Percentiles rank a stretch among this genome's conserved stretches.
Conservation (phyloP, 2,113 vertebrate species). For the Xyliphius kryptos region DNA sequence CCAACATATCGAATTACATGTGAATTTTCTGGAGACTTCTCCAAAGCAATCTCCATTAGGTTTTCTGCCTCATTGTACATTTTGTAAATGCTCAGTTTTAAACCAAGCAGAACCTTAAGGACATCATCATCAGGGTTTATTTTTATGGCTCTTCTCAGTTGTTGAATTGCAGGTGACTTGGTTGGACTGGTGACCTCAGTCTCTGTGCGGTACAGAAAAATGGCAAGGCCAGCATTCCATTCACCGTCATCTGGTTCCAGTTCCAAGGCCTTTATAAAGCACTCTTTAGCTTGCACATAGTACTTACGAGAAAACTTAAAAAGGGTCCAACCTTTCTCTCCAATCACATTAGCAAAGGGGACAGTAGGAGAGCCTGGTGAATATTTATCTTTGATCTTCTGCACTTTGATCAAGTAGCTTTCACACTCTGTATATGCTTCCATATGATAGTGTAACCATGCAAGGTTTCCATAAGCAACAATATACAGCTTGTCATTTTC, state of each 20-base stretch:
- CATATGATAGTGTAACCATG: slow-evolving; percentile 45
- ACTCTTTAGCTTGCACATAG: slow-evolving; percentile 54
- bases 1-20: slow-evolving; percentile 62
- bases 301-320: slow-evolving; percentile 59
- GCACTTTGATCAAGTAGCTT: slow-evolving; percentile 38
- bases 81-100: slow-evolving; percentile 30
- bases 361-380: slow-evolving; percentile 23
- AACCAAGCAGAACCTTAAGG: slow-evolving; percentile 57
- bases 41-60: slow-evolving; percentile 59
- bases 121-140: slow-evolving; percentile 53
- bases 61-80: slow-evolving; percentile 45
- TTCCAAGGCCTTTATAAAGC: slow-evolving; percentile 66
- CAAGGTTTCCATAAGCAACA: slow-evolving; percentile 44
- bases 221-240: slow-evolving; percentile 65
- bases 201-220: slow-evolving; percentile 51
- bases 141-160: slow-evolving; percentile 54
- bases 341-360: slow-evolving; percentile 49
- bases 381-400: slow-evolving; percentile 29
- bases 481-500: slow-evolving; percentile 20
- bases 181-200: accelerated
- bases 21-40: slow-evolving; percentile 53
- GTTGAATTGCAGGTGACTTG: slow-evolving; percentile 30
- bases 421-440: slow-evolving; percentile 19
- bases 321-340: slow-evolving; percentile 68
- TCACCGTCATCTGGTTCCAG: slow-evolving; percentile 60